Percentiles rank a stretch among this genome's conserved stretches.
Conservation (phyloP, 1,140 invertebrate species). For the Tachypleus tridentatus region DNA sequence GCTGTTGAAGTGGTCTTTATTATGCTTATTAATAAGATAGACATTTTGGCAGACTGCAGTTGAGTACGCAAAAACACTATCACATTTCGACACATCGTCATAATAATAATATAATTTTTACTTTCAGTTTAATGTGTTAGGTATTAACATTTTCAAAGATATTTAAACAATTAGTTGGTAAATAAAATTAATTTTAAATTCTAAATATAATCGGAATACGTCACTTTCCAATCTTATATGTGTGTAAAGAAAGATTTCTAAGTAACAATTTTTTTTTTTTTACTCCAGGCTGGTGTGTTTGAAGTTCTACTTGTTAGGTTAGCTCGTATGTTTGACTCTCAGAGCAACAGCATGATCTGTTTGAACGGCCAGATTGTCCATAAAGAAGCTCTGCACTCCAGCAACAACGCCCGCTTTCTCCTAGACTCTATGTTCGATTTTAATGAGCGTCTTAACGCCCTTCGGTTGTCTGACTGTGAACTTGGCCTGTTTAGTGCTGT, state of each 20-base stretch:
- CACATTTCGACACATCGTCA: no score
- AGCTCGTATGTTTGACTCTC: conserved; percentile 77
- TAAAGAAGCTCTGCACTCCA: conserved; percentile 71
- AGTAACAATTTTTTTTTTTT: conserved; percentile 10
- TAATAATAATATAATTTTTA: no score
- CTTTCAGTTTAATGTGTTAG: no score
- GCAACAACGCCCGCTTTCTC: conserved; percentile 79
- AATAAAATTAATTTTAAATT: no score
- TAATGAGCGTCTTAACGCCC: conserved; percentile 79
- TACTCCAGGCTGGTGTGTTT: conserved; percentile 58
- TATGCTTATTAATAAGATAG: conserved; percentile 10
- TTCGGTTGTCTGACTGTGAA: conserved; percentile 81
- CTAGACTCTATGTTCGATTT: conserved; percentile 97
- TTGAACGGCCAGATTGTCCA: conserved; percentile 82
- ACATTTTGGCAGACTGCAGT: no score
- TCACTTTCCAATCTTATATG: not conserved
- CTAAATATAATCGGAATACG: no score
- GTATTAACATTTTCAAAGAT: no score
- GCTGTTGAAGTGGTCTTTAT: not conserved
- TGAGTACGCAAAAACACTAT: no score
- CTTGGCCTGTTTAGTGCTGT: conserved; percentile 89
- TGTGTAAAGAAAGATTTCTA: no score
- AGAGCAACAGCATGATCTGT: conserved; percentile 78
- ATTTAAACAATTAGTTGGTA: no score
- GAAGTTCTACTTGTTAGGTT: conserved; percentile 83